Base-by-base conservation (phyloP, 2,888 invertebrate genomes). In the Dicyrtoma fusca region DNA sequence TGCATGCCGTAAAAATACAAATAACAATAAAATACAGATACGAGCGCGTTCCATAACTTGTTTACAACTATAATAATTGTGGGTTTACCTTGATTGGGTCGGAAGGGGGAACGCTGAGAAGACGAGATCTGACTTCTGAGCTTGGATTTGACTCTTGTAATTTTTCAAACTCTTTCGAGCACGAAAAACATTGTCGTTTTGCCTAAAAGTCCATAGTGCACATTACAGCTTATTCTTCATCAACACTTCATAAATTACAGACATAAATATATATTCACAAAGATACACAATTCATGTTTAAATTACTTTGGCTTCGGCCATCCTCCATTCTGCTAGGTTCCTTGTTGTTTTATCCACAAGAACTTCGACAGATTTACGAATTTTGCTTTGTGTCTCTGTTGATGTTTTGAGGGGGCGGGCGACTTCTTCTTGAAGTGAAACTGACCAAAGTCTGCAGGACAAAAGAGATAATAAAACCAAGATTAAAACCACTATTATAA, bases 111-210 rank as follows among this genome's bases (percentile, higher is more conserved):
- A 80, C 80, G 57, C 77, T 78, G 26, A 79, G 75, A 49, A 80
- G 75, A 64, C 79, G 74, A 42, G 79, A 79, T 61, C 77, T 74
- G 51, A 78, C 74, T 23, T 49, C 63, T 17, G 63, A 14, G 25
- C 34, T 34, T 19, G 75, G 57, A 26, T 72, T 71, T 17, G 76
- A 66, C 62, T 95, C 95, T 83, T 95, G 94, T 51, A 94, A 85
- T 82, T 95, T 92, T 84, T 97, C 96, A 83, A 95, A 94, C 81
- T 96, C 95, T 71, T 95, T 88, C 0, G 95, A 92, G 76, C 91
- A 91, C 0, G 90, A 85, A 83, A 94, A 95, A 75, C 94, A 93
- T 74, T 91, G 89, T 83, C 95, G 94, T 84, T 96, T 96, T 59
- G 80, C 76, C 79, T 79, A 74, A 42, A 61, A 69, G 11, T 23